Evolutionary conservation across 2,888 invertebrate species (phyloP), one percentile per base, ranked within the genome.

Genomic region (Nebria brevicollis): DNA sequence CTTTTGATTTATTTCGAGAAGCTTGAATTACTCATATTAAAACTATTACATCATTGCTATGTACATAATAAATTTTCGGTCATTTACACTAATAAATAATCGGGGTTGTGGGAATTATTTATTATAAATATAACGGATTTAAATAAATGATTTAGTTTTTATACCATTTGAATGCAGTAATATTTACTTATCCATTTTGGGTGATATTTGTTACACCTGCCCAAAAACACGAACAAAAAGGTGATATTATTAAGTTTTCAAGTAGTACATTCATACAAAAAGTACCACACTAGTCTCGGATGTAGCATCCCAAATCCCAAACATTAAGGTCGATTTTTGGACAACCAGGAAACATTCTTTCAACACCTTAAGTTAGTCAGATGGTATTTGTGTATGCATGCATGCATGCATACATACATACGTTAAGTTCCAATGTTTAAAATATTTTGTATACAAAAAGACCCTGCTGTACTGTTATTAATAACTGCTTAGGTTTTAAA

Each of bases 341-440:
- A 8, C 42, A 66, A 66, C 41, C 74, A 65, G 79, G 79, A 79
- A 79, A 74, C 75, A 68, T 66, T 26, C 72, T 68, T 79, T 79
- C 79, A 79, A 74, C 79, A 79, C 79, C 79, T 79, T 74, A 20
- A 34, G 25, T 70, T 4, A 15, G 70, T 70, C 34, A 11, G 25
- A 34, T 26, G 80, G 75, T 80, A 80, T 80, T 80, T 80, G 80
- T 80, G 80, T 80, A 80, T 20, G 20, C 20, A 20, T 20, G 20
- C 20, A 20, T 20, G 20, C 20, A 20, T 20, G 20, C 20, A 20
- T 20, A 20, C 20, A 20, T 20, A 20, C 20, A 20, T 80, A 80
- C 80, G 64, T 75, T 80, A 75, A 80, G 54, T 54, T 70, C 72
- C 80, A 75, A 66, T 80, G 80, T 80, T 80, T 80, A 80, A 80